Evolutionary conservation across 2,113 vertebrate species (phyloP), one percentile per base, ranked within the genome.

Genomic region (Labrus mixtus): DNA sequence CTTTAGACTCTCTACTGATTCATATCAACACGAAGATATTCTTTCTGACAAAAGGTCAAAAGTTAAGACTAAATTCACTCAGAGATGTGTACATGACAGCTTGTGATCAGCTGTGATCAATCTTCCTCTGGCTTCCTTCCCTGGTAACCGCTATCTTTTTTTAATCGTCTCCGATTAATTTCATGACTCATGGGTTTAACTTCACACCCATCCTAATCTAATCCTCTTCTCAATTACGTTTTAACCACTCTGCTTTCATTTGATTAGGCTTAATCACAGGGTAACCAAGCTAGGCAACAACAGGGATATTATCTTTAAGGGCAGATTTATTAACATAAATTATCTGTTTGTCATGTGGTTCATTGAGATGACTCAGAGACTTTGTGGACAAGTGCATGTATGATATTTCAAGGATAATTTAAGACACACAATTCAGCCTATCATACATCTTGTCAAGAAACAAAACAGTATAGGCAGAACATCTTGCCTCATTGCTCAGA

Each of bases 151-250:
- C 33, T 62, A 15, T 68, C 59, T 84, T 43, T 64, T 64, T 7
- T 50, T 58, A 68, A 56, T 83, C 73, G 63, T 73, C 71, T 41
- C 51, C 73, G 83, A 90, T 91, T 87, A 85, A 82, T 89, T 79
- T 74, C 3, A 22, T 85, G 86, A 89, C 61, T 92, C 89, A 81
- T 88, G 73, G 76, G 57, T 59, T 75, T 74, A 66, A 78, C 76
- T 82, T 72, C 82, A 88, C 85, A 74, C 58, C 73, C 74, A 80
- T 86, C 76, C 65, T 68, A 75, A 67, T 84, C 83, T 75, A 81
- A 83, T 90, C 69, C 71, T 64, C 37, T 73, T 64, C 69, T 85
- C 88, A 88, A 90, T 92, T 85, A 77, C 84, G 36, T 81, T 87
- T 85, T 84, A 90, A 87, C 75, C 77, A 60, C 79, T 65, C 69